Conservation (phyloP, 1,140 invertebrate species). For the Drosophila miranda region DNA sequence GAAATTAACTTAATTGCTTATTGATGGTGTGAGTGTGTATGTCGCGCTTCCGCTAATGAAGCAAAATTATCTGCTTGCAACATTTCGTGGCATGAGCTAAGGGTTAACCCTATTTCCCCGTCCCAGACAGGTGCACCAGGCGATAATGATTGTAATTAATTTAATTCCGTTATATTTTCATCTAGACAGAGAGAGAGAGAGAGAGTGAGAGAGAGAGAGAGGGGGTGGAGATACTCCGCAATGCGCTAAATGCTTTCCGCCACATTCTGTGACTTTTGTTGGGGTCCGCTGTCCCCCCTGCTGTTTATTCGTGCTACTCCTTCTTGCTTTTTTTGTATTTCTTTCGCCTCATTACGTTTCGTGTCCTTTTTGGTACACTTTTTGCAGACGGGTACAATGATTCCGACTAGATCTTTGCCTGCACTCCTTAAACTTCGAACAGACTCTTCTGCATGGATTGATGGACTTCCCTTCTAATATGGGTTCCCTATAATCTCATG, state of each 20-base stretch:
- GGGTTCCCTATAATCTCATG: too few species aligned
- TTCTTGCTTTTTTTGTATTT: conserved; percentile 30
- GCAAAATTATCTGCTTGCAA: conserved; percentile 61
- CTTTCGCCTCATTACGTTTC: conserved; percentile 58
- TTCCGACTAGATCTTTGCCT: too few species aligned
- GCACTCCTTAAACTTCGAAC: too few species aligned
- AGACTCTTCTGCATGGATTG: too few species aligned
- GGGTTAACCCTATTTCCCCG: too few species aligned
- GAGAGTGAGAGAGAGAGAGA: background rate
- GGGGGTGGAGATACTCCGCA: conserved; percentile 53
- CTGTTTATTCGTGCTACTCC: background rate
- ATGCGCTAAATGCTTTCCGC: conserved; percentile 73
- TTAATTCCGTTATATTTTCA: conserved; percentile 82
- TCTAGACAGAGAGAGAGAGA: conserved; percentile 50
- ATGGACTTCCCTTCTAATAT: too few species aligned
- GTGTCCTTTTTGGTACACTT: conserved; percentile 22
- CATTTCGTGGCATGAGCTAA: conserved; percentile 33
- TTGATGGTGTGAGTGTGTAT: conserved; percentile 19
- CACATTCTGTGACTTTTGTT: conserved; percentile 49
- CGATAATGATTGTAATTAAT: conserved; percentile 81
- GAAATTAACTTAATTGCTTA: conserved; percentile 64
- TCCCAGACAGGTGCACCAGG: conserved; percentile 19
- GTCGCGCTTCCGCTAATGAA: conserved; percentile 59
- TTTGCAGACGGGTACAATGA: too few species aligned
- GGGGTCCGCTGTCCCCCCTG: background rate